Percentiles rank a stretch among this genome's conserved stretches.
These are phyloP conservation scores for Osmoderma eremita DNA, from an alignment of 2,888 invertebrate genomes.

Conservation along the genomic window DNA sequence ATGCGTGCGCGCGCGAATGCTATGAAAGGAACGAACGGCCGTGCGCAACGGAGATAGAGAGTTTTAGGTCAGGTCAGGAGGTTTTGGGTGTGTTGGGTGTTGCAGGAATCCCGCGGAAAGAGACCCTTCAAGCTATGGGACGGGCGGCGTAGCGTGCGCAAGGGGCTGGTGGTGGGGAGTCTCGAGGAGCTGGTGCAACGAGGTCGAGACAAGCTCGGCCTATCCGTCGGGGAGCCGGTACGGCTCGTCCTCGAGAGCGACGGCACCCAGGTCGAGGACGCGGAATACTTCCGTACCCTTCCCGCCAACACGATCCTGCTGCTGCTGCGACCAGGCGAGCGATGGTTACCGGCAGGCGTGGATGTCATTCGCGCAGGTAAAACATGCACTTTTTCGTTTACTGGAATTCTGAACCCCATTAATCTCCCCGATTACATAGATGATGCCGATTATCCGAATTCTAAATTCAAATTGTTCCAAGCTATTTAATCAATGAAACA, in stretches of 20 bases:
- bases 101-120: constrained; percentile 93
- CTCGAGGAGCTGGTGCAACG: constrained; percentile 79
- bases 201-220: constrained; percentile 90
- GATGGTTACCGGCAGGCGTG: constrained; percentile 93
- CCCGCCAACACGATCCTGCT: constrained; percentile 91
- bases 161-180: constrained; percentile 91
- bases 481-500: too few species aligned
- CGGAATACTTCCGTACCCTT: constrained; percentile 93
- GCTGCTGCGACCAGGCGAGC: constrained; percentile 87
- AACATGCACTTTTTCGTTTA: constrained; percentile 49
- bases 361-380: constrained; percentile 95
- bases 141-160: constrained; percentile 92
- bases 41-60: constrained; percentile 49
- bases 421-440: not conserved
- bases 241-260: constrained; percentile 93
- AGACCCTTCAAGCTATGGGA: constrained; percentile 98
- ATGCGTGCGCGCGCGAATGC: not conserved
- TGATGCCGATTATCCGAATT: not conserved
- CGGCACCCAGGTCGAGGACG: constrained; percentile 97
- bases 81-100: constrained; percentile 60
- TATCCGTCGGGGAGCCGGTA: constrained; percentile 86
- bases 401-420: too few species aligned
- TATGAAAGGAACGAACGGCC: constrained; percentile 4
- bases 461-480: too few species aligned
- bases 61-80: constrained; percentile 58